Evolutionary conservation across 2,113 vertebrate species (phyloP).

Genomic region (Pleuronectes platessa): DNA sequence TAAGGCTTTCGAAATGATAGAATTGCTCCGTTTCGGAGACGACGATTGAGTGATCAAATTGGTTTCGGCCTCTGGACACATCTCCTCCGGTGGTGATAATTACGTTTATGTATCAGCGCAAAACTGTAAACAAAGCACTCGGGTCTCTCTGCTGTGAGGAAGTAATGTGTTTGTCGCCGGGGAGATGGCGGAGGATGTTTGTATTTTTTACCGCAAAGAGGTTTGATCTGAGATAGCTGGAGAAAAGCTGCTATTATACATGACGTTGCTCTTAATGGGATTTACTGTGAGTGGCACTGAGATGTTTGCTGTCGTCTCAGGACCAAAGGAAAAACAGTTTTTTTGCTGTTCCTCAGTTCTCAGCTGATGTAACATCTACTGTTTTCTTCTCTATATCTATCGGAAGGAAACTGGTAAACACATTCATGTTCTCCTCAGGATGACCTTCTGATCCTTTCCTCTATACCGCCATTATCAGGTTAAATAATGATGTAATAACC

Average conservation of each 20-base stretch:
- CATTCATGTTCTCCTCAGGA: not conserved
- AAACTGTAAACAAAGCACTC: slow-evolving; percentile 52
- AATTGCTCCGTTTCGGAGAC: slow-evolving; percentile 37
- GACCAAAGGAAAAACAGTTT: slow-evolving; percentile 35
- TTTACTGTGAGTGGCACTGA: slow-evolving; percentile 1
- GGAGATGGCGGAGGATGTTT: not conserved
- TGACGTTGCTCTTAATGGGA: slow-evolving; percentile 13
- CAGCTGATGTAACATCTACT: slow-evolving; percentile 11
- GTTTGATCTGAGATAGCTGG: slow-evolving; percentile 22
- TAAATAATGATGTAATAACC: not conserved
- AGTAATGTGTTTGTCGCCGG: slow-evolving; percentile 4
- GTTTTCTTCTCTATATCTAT: not conserved
- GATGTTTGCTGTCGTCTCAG: slow-evolving; percentile 35
- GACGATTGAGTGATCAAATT: slow-evolving; percentile 63
- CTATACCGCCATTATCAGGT: not conserved
- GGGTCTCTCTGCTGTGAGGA: not conserved
- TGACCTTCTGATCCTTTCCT: not conserved
- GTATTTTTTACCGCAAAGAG: slow-evolving; percentile 1
- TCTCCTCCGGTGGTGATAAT: slow-evolving; percentile 47
- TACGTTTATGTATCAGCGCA: slow-evolving; percentile 41
- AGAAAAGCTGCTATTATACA: not conserved
- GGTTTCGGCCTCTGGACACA: slow-evolving; percentile 39
- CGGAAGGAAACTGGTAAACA: not conserved
- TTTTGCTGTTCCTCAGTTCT: slow-evolving; percentile 27
- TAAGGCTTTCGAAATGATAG: slow-evolving; percentile 60